Conservation (phyloP, 64 coral and sea anemone genomes). For the Porites lutea region DNA sequence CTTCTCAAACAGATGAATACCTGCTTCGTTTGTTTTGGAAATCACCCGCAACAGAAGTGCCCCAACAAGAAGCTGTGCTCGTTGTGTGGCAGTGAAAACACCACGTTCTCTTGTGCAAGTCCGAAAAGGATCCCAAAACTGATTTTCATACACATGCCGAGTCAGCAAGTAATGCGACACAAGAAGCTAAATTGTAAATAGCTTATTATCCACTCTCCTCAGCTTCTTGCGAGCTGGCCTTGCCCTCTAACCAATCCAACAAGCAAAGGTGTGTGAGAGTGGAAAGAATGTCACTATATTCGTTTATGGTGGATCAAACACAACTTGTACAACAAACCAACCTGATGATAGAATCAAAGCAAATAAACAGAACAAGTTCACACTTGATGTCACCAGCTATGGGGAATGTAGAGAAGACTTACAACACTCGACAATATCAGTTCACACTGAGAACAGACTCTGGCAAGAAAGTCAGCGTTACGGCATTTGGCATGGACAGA, state of each 20-base stretch:
- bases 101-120: too few relatives aligned
- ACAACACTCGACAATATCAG: slow-evolving; percentile 58
- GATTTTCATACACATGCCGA: slow-evolving; percentile 32
- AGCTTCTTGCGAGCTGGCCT: too few relatives aligned
- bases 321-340: slow-evolving; percentile 40
- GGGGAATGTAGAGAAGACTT: slow-evolving; percentile 59
- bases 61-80: too few relatives aligned
- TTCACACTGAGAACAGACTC: slow-evolving; percentile 23
- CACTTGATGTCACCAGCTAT: slow-evolving; percentile 72
- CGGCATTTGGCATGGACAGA: slow-evolving; percentile 63
- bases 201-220: too few relatives aligned
- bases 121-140: not conserved
- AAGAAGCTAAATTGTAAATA: too few relatives aligned
- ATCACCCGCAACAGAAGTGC: too few relatives aligned
- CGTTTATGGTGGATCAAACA: slow-evolving; percentile 52
- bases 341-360: slow-evolving; percentile 70
- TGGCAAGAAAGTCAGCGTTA: slow-evolving; percentile 52
- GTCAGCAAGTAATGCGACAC: slow-evolving; percentile 40
- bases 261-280: slow-evolving; percentile 62
- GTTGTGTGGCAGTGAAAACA: too few relatives aligned
- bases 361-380: slow-evolving; percentile 12
- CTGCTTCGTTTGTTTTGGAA: too few relatives aligned
- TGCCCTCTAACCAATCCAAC: slow-evolving; percentile 68
- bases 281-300: slow-evolving; percentile 66
- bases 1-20: slow-evolving; percentile 47